Evolutionary conservation across 2,888 invertebrate species (phyloP).

Genomic region (Rhingia rostrata): DNA sequence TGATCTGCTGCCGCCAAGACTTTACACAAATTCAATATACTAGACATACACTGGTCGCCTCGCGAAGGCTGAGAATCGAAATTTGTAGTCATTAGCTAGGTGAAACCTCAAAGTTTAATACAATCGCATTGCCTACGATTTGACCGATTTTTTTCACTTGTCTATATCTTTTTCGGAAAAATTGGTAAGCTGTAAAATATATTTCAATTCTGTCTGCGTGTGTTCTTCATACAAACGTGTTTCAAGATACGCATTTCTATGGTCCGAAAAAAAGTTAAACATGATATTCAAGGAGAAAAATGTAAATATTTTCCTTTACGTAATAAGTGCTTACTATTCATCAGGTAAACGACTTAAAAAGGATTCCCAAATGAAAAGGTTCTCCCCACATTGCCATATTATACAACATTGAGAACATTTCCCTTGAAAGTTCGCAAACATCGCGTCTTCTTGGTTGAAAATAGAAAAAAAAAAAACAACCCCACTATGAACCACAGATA

Average conservation of each 20-base stretch:
- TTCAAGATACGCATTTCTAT: slow-evolving; percentile 41
- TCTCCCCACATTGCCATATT: not conserved
- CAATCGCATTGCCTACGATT: too few relatives aligned
- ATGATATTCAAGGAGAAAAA: slow-evolving; percentile 24
- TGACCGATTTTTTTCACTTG: too few relatives aligned
- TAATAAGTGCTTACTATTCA: slow-evolving; percentile 43
- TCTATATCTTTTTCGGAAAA: too few relatives aligned
- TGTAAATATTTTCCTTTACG: slow-evolving; percentile 37
- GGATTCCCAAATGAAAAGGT: slow-evolving; percentile 56
- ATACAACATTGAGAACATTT: slow-evolving; percentile 3
- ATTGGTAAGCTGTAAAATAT: too few relatives aligned
- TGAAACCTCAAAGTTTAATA: too few relatives aligned
- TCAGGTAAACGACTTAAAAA: slow-evolving; percentile 49
- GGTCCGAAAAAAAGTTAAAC: slow-evolving; percentile 14
- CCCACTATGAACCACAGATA: slow-evolving; percentile 55
- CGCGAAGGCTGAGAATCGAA: too few relatives aligned
- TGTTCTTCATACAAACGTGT: slow-evolving; percentile 16
- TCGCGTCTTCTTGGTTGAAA: slow-evolving; percentile 20
- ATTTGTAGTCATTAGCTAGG: too few relatives aligned
- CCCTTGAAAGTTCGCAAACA: slow-evolving; percentile 55
- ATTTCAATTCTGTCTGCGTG: not conserved
- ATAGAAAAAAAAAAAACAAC: slow-evolving; percentile 52
- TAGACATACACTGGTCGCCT: too few relatives aligned
- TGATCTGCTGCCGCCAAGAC: too few relatives aligned
- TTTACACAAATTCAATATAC: too few relatives aligned